Evolutionary conservation across 2,888 invertebrate species (phyloP), one percentile per base, ranked within the genome.

Genomic region (Lasioglossum zephyrum): DNA sequence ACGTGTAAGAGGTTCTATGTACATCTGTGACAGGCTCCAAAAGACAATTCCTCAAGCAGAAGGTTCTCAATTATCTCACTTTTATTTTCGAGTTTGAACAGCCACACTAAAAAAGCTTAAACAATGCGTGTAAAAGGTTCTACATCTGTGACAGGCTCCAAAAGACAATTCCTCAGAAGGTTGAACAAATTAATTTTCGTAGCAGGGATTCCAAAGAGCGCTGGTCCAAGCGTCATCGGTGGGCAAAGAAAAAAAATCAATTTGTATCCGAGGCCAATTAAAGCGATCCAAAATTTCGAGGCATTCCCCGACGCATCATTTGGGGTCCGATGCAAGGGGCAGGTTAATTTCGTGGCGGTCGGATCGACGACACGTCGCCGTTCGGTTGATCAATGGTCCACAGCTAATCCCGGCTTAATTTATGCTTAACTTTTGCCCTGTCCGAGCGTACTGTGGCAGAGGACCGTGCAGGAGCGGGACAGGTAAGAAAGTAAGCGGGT

Each of bases 341-440:
- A 22, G 22, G 36, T 73, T 73, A 31, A 22, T 73, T 73, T 49
- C 31, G 31, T 69, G 73, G 44, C 22, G 31, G 31, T 36, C 31
- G 36, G n/a, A 18, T 36, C 49, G 47, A 49, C 47, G 73, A 73
- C 47, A 49, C 22, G 69, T 69, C 69, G 69, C 18, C 69, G 36
- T 22, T 39, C 69, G 79, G 77, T 69, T 72, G 86, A 79, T 75
- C 86, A 79, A 85, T 82, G 66, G 66, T 63, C 44, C 77, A 39
- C 39, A 31, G 66, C 75, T 77, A 77, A 87, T 85, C 18, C 63
- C 60, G 57, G 76, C 39, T 81, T 79, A 81, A 86, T 85, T 79
- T 83, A 79, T 70, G 69, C 36, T 84, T 66, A 84, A 85, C 44
- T 77, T 39, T 39, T 41, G 81, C 31, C 39, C 41, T 66, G 47